Evolutionary conservation across 2,113 vertebrate genomes (phyloP).

Genomic region (Hepsetus odoe): DNA sequence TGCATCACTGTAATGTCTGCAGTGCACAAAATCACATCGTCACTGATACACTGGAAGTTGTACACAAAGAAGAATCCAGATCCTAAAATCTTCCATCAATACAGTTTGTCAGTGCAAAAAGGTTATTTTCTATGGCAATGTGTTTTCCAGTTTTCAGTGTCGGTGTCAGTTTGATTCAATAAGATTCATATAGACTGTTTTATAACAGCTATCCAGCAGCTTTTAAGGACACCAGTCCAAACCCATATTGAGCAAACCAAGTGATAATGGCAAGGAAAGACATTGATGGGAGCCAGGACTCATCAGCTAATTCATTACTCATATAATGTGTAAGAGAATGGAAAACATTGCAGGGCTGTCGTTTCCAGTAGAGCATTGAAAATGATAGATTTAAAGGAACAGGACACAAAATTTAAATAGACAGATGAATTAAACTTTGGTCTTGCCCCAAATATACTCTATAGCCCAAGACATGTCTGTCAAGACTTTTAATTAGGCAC

Average conservation of each 20-base stretch:
- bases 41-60: not conserved
- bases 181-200: not conserved
- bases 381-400: too few species aligned
- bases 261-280: not conserved
- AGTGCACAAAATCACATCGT: not conserved
- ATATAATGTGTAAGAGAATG: not conserved
- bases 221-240: not conserved
- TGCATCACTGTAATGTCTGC: constrained; percentile 10
- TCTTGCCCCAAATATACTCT: too few species aligned
- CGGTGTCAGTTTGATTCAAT: not conserved
- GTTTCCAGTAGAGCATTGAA: not conserved
- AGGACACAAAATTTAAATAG: too few species aligned
- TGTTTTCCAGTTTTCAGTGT: too few species aligned
- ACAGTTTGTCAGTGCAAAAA: too few species aligned
- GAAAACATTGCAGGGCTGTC: not conserved
- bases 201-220: not conserved
- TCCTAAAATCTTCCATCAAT: too few species aligned
- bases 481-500: too few species aligned
- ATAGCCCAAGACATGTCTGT: too few species aligned
- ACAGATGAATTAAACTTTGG: too few species aligned
- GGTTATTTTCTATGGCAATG: too few species aligned
- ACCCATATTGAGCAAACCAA: not conserved
- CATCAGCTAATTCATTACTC: not conserved
- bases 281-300: not conserved
- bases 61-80: too few species aligned